These are phyloP conservation scores for Protomyctophum bolini DNA, from an alignment of 2,113 vertebrate species.

Conservation along the genomic window DNA sequence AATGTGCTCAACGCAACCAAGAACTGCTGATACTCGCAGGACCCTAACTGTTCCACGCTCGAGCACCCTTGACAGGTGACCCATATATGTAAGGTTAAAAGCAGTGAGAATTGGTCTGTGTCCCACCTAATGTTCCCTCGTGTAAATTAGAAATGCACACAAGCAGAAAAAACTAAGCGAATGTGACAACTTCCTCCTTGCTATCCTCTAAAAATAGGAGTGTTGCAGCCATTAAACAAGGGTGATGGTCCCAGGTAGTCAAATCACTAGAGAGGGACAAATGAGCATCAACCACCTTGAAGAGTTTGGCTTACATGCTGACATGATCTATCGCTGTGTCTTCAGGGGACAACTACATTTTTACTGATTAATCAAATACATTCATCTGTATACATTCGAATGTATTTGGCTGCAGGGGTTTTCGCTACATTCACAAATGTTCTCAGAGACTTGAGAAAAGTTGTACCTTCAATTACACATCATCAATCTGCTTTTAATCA, in stretches of 20 bases:
- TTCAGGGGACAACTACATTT: no score
- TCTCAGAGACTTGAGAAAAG: no score
- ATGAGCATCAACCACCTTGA: neutral
- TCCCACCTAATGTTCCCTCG: constrained; percentile 21
- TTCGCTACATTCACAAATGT: no score
- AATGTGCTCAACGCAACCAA: constrained; percentile 18
- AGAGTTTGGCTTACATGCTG: no score
- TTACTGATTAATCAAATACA: no score
- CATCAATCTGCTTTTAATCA: constrained; percentile 16
- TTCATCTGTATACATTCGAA: no score
- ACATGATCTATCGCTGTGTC: no score
- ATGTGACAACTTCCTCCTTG: constrained; percentile 23
- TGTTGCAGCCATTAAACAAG: constrained; percentile 25
- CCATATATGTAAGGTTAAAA: constrained; percentile 44
- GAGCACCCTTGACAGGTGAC: constrained; percentile 33
- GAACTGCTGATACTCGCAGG: constrained; percentile 13
- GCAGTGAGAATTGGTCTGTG: constrained; percentile 16
- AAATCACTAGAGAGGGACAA: neutral
- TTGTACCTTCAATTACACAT: no score
- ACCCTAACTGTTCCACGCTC: constrained; percentile 17
- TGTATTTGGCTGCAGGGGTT: no score
- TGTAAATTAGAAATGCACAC: constrained; percentile 25
- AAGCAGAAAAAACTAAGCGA: constrained; percentile 14
- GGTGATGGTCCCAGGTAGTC: constrained; percentile 28
- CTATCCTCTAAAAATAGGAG: constrained; percentile 44